Evolutionary conservation across 1,140 invertebrate species (phyloP).

Genomic region (Atta colombica): DNA sequence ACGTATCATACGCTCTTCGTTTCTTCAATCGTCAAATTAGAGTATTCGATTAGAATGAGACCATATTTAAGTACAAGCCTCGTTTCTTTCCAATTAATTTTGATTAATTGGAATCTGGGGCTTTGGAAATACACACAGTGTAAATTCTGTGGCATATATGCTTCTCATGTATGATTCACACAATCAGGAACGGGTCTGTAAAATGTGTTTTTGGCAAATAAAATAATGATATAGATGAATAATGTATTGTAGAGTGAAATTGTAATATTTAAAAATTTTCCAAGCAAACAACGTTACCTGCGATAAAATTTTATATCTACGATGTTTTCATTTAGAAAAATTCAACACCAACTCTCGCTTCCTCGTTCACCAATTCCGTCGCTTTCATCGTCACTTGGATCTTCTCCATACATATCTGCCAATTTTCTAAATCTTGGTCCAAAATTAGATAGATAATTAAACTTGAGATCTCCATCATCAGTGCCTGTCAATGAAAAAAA

Average conservation of each 20-base stretch:
- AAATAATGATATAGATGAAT: not conserved
- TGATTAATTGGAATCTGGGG: not conserved
- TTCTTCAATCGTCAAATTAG: not conserved
- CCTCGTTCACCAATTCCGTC: constrained; percentile 89
- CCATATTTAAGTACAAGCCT: constrained; percentile 48
- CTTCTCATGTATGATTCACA: not conserved
- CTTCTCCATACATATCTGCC: constrained; percentile 98
- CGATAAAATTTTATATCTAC: constrained; percentile 40
- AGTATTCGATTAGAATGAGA: constrained; percentile 18
- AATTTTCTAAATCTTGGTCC: constrained; percentile 98
- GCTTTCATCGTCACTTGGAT: constrained; percentile 93
- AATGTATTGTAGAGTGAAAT: not conserved
- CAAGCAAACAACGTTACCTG: constrained; percentile 5
- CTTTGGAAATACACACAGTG: not conserved
- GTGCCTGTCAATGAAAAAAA: constrained; percentile 88
- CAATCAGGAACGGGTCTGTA: constrained; percentile 14
- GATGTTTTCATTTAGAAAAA: constrained; percentile 25
- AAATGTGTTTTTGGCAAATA: constrained; percentile 1
- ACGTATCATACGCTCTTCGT: not conserved
- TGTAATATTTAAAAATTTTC: not conserved
- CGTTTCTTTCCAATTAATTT: constrained; percentile 9
- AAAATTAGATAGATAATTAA: constrained; percentile 98
- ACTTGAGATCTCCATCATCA: constrained; percentile 98
- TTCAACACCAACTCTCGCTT: constrained; percentile 92
- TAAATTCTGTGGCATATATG: not conserved